phyloP scores from a whole-genome alignment of 2,113 vertebrate species.

The Callionymus lyra region DNA sequence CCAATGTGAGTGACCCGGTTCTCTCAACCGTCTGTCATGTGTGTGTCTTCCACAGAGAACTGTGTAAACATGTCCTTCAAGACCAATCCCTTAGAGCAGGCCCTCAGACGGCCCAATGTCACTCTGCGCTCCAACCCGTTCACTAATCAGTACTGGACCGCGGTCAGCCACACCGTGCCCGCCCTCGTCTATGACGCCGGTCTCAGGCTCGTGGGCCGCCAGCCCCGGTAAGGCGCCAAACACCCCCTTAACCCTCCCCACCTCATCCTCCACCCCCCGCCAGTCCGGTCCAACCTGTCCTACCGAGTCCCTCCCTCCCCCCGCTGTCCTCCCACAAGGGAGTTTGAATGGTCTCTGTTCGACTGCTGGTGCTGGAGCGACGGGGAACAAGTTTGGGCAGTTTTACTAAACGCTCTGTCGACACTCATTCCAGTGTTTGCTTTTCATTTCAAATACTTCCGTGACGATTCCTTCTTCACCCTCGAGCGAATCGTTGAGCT shows the following conservation, averaged over 20 bases:
- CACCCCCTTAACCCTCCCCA: conserved; percentile 39
- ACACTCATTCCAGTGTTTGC: no score
- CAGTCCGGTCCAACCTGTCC: conserved; percentile 11
- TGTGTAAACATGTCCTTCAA: conserved; percentile 70
- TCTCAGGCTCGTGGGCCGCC: conserved; percentile 80
- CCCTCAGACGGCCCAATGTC: conserved; percentile 75
- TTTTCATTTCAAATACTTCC: no score
- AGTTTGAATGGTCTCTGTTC: conserved; percentile 10
- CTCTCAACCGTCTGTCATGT: conserved; percentile 50
- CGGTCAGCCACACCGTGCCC: conserved; percentile 70
- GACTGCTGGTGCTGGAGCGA: conserved; percentile 19
- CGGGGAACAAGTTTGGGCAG: conserved; percentile 31
- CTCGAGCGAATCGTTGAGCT: no score
- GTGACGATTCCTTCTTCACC: no score
- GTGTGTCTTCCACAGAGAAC: conserved; percentile 78
- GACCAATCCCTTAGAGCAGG: conserved; percentile 81
- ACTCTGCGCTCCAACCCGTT: conserved; percentile 68
- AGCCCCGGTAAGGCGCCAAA: conserved; percentile 83
- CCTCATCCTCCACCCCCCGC: conserved; percentile 5
- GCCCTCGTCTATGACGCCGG: conserved; percentile 80
- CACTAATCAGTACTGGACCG: conserved; percentile 71
- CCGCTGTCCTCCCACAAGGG: neutral
- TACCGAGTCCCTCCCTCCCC: conserved; percentile 1
- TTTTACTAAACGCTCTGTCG: no score
- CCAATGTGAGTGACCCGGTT: conserved; percentile 19